Evolutionary conservation across 2,113 vertebrate genomes (phyloP).

Genomic region (Corythornis vintsioides): DNA sequence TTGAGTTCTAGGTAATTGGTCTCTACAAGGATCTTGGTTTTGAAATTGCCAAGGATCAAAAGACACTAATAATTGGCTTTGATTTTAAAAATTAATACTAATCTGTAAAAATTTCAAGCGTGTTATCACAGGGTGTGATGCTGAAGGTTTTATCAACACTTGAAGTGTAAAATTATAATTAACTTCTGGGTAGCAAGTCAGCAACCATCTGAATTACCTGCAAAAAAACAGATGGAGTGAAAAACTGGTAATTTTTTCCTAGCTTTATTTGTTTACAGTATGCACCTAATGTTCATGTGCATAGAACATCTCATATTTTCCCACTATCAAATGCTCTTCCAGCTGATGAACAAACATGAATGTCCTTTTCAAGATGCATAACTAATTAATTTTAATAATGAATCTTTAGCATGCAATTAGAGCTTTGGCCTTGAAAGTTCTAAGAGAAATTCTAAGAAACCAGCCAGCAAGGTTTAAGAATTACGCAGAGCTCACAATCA

Average conservation of each 20-base stretch:
- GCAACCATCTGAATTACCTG: neutral
- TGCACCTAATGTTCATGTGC: neutral
- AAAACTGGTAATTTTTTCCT: neutral
- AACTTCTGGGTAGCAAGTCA: neutral
- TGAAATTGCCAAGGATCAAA: neutral
- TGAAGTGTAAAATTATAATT: neutral
- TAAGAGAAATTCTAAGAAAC: conserved; percentile 92
- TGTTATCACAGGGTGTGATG: neutral
- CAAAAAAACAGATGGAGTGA: neutral
- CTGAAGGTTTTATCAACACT: neutral
- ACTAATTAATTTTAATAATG: conserved; percentile 42
- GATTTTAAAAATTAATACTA: neutral
- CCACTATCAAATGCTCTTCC: neutral
- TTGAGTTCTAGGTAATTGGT: neutral
- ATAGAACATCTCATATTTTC: neutral
- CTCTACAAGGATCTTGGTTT: neutral
- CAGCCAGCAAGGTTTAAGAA: conserved; percentile 97
- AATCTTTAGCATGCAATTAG: conserved; percentile 87
- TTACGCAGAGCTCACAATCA: conserved; percentile 95
- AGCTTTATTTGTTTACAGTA: neutral
- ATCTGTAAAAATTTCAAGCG: neutral
- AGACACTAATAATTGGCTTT: neutral
- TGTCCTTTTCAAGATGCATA: neutral
- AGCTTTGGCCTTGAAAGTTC: conserved; percentile 90
- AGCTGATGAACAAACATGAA: neutral